Evolutionary conservation across 2,113 vertebrate genomes (phyloP).

Genomic region (Megaleporinus macrocephalus): DNA sequence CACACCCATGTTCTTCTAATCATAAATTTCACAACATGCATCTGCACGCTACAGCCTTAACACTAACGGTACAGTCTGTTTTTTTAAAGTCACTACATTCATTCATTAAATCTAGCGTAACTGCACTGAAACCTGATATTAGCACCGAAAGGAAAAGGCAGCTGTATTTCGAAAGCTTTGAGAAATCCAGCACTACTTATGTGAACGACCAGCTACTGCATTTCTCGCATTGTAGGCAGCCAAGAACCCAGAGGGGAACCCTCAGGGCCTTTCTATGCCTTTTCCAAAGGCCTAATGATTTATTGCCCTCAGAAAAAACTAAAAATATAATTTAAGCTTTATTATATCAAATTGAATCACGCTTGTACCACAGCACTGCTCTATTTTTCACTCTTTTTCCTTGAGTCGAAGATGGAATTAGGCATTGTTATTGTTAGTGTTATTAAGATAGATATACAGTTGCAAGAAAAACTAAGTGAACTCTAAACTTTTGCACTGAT

Average conservation of each 20-base stretch:
- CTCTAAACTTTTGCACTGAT: no score
- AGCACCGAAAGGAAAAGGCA: not conserved
- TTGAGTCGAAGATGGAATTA: no score
- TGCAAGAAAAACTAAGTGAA: no score
- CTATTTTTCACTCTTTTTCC: no score
- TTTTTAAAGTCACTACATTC: not conserved
- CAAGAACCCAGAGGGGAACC: not conserved
- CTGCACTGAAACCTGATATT: not conserved
- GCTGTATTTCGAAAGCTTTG: not conserved
- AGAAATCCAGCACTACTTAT: not conserved
- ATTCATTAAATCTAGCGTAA: slow-evolving; percentile 5
- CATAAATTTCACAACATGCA: slow-evolving; percentile 16
- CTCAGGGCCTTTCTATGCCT: no score
- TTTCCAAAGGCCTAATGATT: no score
- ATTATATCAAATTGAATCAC: no score
- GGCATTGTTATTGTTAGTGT: no score
- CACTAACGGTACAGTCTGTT: slow-evolving; percentile 1
- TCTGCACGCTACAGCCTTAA: not conserved
- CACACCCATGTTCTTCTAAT: slow-evolving; percentile 44
- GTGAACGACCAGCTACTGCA: not conserved
- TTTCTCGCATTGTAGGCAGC: not conserved
- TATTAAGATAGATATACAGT: no score
- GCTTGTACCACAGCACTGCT: no score
- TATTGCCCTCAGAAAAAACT: no score
- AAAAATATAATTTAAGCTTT: no score